These are phyloP conservation scores for Sarcophaga peregrina DNA, from an alignment of 1,140 invertebrate species.

Conservation along the genomic window DNA sequence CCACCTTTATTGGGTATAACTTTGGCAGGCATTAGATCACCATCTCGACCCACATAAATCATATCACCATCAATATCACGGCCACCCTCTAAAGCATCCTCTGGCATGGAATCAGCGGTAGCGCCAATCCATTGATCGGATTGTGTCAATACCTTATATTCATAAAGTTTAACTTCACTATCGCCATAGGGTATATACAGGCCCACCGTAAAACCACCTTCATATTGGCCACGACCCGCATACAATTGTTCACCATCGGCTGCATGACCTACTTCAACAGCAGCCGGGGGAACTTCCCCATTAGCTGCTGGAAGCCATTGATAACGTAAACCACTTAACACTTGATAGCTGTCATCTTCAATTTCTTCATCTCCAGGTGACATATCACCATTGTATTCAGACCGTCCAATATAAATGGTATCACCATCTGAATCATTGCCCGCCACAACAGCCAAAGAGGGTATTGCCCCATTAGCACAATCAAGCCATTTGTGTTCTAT, in stretches of 20 bases:
- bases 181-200: slow-evolving; percentile 79
- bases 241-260: slow-evolving; percentile 73
- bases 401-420: slow-evolving; percentile 79
- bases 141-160: slow-evolving; percentile 57
- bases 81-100: slow-evolving; percentile 66
- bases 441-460: slow-evolving; percentile 72
- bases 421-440: slow-evolving; percentile 79
- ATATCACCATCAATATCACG: slow-evolving; percentile 66
- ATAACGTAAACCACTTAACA: slow-evolving; percentile 67
- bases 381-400: slow-evolving; percentile 77
- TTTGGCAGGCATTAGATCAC: slow-evolving; percentile 76
- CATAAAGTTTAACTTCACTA: slow-evolving; percentile 69
- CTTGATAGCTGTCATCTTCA: slow-evolving; percentile 62
- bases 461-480: slow-evolving; percentile 55
- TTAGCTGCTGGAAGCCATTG: slow-evolving; percentile 68
- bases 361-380: slow-evolving; percentile 55
- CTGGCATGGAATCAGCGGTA: slow-evolving; percentile 51
- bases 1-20: slow-evolving; percentile 72
- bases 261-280: slow-evolving; percentile 70
- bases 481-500: slow-evolving; percentile 54
- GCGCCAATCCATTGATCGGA: slow-evolving; percentile 54
- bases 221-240: slow-evolving; percentile 72
- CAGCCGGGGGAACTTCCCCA: slow-evolving; percentile 69
- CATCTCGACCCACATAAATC: slow-evolving; percentile 67
- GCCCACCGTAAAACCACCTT: slow-evolving; percentile 76